Evolutionary conservation across 2,888 invertebrate genomes (phyloP).

Genomic region (Thecophora atra): DNA sequence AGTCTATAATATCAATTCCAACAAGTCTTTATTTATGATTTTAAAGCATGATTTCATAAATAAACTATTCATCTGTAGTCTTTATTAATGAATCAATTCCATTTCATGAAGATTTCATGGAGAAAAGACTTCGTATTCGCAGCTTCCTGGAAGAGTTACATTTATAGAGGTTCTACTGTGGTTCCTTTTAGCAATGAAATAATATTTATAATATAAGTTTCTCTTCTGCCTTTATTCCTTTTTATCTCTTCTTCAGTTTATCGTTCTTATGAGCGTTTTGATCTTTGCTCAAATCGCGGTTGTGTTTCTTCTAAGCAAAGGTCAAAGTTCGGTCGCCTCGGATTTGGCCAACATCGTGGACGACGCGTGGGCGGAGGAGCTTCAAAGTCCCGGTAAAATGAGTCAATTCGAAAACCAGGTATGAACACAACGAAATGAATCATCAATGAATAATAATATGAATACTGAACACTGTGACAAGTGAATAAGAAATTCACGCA

Average conservation of each 20-base stretch:
- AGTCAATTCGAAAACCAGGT: conserved; percentile 59
- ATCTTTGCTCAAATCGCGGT: conserved; percentile 50
- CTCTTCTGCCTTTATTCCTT: conserved; percentile 72
- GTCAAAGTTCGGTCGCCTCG: conserved; percentile 45
- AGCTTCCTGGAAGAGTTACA: too few relatives aligned
- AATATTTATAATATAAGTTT: conserved; percentile 1
- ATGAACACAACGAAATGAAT: conserved; percentile 6
- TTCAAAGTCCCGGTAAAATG: conserved; percentile 57
- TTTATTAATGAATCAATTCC: too few relatives aligned
- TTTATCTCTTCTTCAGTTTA: conserved; percentile 57
- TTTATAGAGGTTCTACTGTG: too few relatives aligned
- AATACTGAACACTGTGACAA: too few relatives aligned
- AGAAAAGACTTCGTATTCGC: too few relatives aligned
- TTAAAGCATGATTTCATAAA: too few relatives aligned
- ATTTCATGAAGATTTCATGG: too few relatives aligned
- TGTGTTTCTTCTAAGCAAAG: conserved; percentile 45
- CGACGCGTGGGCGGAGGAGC: conserved; percentile 66
- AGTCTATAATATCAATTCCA: not conserved
- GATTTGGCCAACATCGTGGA: conserved; percentile 56
- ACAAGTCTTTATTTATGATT: not conserved
- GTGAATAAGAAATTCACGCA: too few relatives aligned
- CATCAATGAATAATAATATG: too few relatives aligned
- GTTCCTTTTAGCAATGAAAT: too few relatives aligned
- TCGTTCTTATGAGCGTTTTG: conserved; percentile 50
- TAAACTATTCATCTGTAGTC: too few relatives aligned